A percentile compares a stretch with the other conserved stretches of the same genome.
Conservation (phyloP, 2,888 invertebrate species). For the Eupithecia inturbata region DNA sequence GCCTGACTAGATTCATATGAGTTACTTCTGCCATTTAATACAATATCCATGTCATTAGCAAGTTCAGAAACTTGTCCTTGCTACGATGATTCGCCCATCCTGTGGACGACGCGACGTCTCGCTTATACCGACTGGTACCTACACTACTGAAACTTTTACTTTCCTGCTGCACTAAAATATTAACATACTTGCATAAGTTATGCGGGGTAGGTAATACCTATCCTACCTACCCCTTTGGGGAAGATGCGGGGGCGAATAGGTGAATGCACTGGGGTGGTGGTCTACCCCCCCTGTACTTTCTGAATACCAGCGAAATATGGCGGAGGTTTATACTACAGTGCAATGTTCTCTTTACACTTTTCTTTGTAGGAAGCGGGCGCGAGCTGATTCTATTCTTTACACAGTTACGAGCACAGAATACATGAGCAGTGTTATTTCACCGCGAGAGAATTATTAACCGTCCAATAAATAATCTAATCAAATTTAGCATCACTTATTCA, state of each 20-base stretch:
- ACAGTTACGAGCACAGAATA: slow-evolving; percentile 14
- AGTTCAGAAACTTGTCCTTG: slow-evolving; percentile 34
- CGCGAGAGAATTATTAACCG: neutral
- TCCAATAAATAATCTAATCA: neutral
- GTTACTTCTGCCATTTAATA: neutral
- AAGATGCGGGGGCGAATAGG: slow-evolving; percentile 49
- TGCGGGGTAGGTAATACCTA: slow-evolving; percentile 46
- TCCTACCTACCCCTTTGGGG: slow-evolving; percentile 37
- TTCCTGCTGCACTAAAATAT: slow-evolving; percentile 77
- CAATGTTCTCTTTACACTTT: slow-evolving; percentile 56
- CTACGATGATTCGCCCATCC: slow-evolving; percentile 18
- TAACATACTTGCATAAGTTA: slow-evolving; percentile 80
- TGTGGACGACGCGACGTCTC: slow-evolving; percentile 16
- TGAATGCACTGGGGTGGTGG: slow-evolving; percentile 62
- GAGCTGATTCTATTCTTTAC: slow-evolving; percentile 41
- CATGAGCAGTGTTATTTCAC: neutral
- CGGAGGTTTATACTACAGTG: slow-evolving; percentile 52
- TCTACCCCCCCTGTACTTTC: slow-evolving; percentile 48
- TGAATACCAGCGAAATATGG: slow-evolving; percentile 53
- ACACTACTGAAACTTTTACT: slow-evolving; percentile 67
- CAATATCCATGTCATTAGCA: slow-evolving; percentile 8
- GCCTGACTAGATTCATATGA: neutral
- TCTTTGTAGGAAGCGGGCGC: slow-evolving; percentile 52
- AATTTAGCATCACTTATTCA: no score
- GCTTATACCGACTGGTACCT: slow-evolving; percentile 11